Evolutionary conservation across 2,113 vertebrate species (phyloP).

Genomic region (Microcebus ravelobensis): DNA sequence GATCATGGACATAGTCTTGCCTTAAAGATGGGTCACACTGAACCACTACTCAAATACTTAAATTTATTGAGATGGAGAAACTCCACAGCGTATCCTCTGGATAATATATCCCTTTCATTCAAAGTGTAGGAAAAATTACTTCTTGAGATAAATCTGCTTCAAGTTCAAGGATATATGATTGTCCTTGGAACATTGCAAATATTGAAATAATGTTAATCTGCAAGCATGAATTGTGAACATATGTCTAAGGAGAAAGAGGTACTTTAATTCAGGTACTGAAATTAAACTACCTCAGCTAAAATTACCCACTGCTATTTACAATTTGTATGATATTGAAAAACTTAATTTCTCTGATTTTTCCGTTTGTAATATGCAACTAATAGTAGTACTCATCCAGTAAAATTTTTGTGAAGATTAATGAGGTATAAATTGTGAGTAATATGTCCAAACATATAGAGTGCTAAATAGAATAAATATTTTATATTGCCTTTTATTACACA

Average conservation of each 20-base stretch:
- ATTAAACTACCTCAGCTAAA: background rate
- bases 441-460: background rate
- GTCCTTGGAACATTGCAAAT: background rate
- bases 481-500: background rate
- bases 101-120: background rate
- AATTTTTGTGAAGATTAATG: background rate
- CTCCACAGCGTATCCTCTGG: fast-evolving
- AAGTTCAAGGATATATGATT: background rate
- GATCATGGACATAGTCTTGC: background rate
- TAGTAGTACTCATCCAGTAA: background rate
- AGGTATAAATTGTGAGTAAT: background rate
- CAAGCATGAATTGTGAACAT: background rate
- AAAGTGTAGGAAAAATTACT: background rate
- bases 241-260: background rate
- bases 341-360: background rate
- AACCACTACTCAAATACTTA: background rate
- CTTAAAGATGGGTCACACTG: background rate
- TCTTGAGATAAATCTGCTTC: background rate
- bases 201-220: background rate
- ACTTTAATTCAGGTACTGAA: background rate
- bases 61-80: background rate
- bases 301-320: background rate
- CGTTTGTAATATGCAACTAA: background rate
- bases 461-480: background rate
- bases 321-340: background rate